Evolutionary conservation across 2,797 vertebrate genomes (phyloP), one percentile per base, ranked within the genome.

Genomic region (Macropus fuliginosus): DNA sequence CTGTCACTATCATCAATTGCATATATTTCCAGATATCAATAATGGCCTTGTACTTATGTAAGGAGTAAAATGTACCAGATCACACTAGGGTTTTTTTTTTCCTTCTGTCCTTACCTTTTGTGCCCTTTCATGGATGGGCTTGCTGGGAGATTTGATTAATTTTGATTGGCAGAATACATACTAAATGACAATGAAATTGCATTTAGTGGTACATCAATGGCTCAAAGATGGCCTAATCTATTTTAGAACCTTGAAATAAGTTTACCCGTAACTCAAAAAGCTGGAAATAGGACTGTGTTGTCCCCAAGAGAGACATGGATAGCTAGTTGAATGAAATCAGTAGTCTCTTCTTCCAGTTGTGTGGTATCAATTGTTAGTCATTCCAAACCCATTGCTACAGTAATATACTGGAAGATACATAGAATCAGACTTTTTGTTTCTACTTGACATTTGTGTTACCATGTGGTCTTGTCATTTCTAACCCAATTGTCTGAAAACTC

Each of bases 391-490:
- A 87, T 27, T 87, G 74, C 74, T 50, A 21, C 31, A 92, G 40
- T 91, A 91, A 74, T 66, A 62, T 54, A 28, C 91, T 57, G 11
- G 55, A 95, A 57, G 50, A 90, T 52, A 74, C 93, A 81, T 29
- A 31, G 56, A 27, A 93, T 66, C 3, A 95, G 24, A 6, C 11
- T 91, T 94, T 96, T 96, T 94, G 27, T 89, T 46, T 93, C 59
- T 93, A 96, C 52, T 92, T 91, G 81, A 91, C 28, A 55, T 91
- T 29, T 11, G 40, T 94, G 9, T 89, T 92, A 29, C 14, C 4
- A 24, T 90, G 29, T 40, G 54, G 40, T 87, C 91, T 96, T 92
- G 91, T 93, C 87, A 90, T 95, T 87, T 95, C 91, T 21, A 96
- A 91, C 50, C 74, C 52, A 93, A 62, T 93, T 93, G 94, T 81